Conservation (phyloP, 2,797 vertebrate genomes). For the Chaunax sp. region DNA sequence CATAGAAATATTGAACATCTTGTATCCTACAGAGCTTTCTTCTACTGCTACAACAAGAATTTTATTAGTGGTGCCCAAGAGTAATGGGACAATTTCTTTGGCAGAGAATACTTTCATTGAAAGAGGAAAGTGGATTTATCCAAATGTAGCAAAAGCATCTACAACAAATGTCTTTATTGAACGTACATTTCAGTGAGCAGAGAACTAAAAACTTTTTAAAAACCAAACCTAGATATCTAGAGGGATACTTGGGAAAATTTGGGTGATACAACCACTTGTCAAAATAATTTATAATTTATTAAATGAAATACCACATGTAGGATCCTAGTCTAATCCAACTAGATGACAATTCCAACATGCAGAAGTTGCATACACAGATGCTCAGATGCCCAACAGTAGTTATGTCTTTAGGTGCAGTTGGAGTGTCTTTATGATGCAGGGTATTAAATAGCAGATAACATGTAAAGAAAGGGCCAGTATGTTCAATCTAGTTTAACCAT, state of each 20-base stretch:
- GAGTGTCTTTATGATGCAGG: background rate
- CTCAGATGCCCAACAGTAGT: background rate
- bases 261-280: too few relatives aligned
- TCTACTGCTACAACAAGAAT: background rate
- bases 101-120: background rate
- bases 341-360: background rate
- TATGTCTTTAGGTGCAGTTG: too few relatives aligned
- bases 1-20: background rate
- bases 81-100: background rate
- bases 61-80: background rate
- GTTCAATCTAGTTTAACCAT: too few relatives aligned
- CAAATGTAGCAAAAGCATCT: too few relatives aligned
- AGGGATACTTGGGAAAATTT: too few relatives aligned
- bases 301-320: constrained; percentile 10
- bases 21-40: too few relatives aligned
- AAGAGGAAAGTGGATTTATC: constrained; percentile 1
- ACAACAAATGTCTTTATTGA: too few relatives aligned
- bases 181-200: too few relatives aligned
- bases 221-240: too few relatives aligned
- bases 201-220: too few relatives aligned
- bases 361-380: background rate
- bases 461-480: background rate
- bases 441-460: background rate
- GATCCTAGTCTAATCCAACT: background rate
- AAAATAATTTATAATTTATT: too few relatives aligned